Evolutionary conservation across 1,140 invertebrate genomes (phyloP).

Genomic region (Drosophila pruinosa): DNA sequence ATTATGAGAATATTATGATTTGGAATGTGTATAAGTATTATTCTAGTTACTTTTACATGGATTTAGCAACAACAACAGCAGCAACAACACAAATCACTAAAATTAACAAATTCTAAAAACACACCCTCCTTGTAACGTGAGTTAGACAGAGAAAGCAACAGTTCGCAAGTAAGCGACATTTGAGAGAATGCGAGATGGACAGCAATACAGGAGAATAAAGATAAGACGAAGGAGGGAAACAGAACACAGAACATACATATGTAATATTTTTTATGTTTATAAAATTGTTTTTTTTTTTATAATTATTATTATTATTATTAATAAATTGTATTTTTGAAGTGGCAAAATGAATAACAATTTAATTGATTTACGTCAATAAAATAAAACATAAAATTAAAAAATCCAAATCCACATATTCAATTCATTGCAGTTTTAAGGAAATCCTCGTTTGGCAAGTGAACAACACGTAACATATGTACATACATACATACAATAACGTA

Average conservation of each 20-base stretch:
- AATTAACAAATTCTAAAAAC: slow-evolving; percentile 15
- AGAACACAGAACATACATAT: slow-evolving; percentile 54
- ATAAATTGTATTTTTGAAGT: slow-evolving; percentile 77
- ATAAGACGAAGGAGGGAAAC: slow-evolving; percentile 24
- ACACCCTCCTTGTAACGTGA: background rate
- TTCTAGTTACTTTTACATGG: slow-evolving; percentile 48
- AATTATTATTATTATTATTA: slow-evolving; percentile 64
- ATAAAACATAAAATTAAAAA: slow-evolving; percentile 63
- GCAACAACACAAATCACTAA: slow-evolving; percentile 1
- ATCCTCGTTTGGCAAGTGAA: too few relatives aligned
- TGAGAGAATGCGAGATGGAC: slow-evolving; percentile 3
- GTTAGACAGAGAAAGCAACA: background rate
- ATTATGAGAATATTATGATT: slow-evolving; percentile 33
- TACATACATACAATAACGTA: too few relatives aligned
- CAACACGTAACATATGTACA: too few relatives aligned
- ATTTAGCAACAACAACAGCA: slow-evolving; percentile 8
- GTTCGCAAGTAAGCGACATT: background rate
- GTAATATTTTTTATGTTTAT: slow-evolving; percentile 76
- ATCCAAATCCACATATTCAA: too few relatives aligned
- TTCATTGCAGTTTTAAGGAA: too few relatives aligned
- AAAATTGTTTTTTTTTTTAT: slow-evolving; percentile 68
- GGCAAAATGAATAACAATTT: slow-evolving; percentile 65
- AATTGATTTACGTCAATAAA: slow-evolving; percentile 76
- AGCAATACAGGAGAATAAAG: slow-evolving; percentile 14
- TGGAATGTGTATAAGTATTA: slow-evolving; percentile 55